A percentile compares a stretch with the other conserved stretches of the same genome.
Conservation (phyloP, 1,140 invertebrate genomes). For the Rhynchophorus ferrugineus region DNA sequence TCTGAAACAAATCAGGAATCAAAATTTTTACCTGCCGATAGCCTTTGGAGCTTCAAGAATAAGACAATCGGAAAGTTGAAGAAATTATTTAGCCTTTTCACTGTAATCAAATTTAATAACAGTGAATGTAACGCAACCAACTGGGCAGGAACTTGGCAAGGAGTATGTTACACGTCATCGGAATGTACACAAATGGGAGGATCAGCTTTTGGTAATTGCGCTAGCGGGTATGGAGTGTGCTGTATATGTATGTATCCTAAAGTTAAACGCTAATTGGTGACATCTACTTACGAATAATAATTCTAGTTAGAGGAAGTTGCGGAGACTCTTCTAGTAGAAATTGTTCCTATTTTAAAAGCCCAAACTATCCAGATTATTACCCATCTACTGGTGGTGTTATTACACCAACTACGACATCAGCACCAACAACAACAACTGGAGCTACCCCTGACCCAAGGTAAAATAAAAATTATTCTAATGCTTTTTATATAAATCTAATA, state of each 20-base stretch:
- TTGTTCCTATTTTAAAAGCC: conserved; percentile 51
- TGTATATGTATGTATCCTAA: conserved; percentile 29
- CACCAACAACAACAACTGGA: conserved; percentile 12
- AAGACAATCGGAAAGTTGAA: conserved; percentile 35
- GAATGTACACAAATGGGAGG: conserved; percentile 59
- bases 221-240: conserved; percentile 54
- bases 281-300: neutral
- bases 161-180: conserved; percentile 57
- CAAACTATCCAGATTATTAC: conserved; percentile 45
- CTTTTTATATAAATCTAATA: too few relatives aligned
- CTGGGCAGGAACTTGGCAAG: conserved; percentile 47
- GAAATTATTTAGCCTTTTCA: conserved; percentile 60
- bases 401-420: conserved; percentile 28
- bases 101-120: conserved; percentile 64
- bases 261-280: too few relatives aligned
- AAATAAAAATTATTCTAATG: too few relatives aligned
- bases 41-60: conserved; percentile 29
- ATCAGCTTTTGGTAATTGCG: conserved; percentile 56
- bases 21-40: conserved; percentile 22
- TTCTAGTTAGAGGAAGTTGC: conserved; percentile 50
- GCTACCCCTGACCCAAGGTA: conserved; percentile 31
- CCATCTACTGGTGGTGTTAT: conserved; percentile 32
- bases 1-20: conserved; percentile 14
- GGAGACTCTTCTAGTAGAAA: conserved; percentile 40
- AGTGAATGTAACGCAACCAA: conserved; percentile 47